phyloP scores from a whole-genome alignment of 2,888 invertebrate genomes.

The Dastarcus helophoroides region DNA sequence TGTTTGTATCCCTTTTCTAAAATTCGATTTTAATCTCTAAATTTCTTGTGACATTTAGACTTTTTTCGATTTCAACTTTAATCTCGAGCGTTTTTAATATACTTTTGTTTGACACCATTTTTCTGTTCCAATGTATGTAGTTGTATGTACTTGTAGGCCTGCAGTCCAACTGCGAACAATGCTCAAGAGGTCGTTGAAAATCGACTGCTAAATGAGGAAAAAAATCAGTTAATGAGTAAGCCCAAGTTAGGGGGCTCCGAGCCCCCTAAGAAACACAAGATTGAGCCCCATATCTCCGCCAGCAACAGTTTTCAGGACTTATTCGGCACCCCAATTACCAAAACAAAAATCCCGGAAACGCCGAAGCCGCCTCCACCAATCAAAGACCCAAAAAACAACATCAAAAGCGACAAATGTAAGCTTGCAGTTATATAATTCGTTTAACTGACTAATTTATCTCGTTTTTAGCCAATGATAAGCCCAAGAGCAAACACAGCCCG shows the following conservation, averaged over 20 bases:
- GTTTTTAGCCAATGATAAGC: constrained; percentile 27
- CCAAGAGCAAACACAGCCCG: constrained; percentile 43
- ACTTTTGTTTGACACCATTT: no score
- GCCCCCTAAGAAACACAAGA: constrained; percentile 29
- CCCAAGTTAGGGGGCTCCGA: constrained; percentile 49
- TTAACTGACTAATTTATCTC: constrained; percentile 1
- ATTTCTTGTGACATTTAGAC: no score
- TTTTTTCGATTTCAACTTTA: no score
- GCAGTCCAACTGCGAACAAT: constrained; percentile 25
- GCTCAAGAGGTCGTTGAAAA: constrained; percentile 33
- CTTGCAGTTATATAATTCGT: not conserved
- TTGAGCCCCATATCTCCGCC: constrained; percentile 29
- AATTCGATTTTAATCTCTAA: no score
- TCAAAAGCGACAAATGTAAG: constrained; percentile 46
- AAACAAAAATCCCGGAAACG: constrained; percentile 59
- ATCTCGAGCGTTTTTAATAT: no score
- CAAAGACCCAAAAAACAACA: constrained; percentile 31
- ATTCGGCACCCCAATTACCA: constrained; percentile 74
- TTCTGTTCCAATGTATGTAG: no score
- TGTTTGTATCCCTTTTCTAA: no score
- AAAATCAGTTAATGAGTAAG: constrained; percentile 53
- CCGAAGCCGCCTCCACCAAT: constrained; percentile 39
- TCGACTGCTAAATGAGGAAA: constrained; percentile 30
- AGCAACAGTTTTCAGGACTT: constrained; percentile 65
- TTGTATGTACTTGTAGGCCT: constrained; percentile 29